A percentile compares a stretch with the other conserved stretches of the same genome.
These are phyloP conservation scores for Invenusta paracnida DNA, from an alignment of 2,888 invertebrate genomes.

Conservation along the genomic window DNA sequence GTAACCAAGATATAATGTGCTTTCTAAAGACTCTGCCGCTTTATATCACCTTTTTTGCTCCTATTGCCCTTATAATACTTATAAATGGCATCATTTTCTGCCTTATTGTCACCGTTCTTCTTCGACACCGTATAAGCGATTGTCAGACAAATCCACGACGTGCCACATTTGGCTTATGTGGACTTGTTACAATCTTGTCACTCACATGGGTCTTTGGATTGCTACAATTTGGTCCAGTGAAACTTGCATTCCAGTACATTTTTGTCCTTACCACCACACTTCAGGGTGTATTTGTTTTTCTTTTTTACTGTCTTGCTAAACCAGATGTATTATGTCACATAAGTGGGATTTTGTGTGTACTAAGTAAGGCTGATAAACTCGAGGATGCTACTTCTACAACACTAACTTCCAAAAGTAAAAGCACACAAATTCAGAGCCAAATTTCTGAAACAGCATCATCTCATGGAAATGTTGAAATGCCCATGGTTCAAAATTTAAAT, in stretches of 20 bases:
- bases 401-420: no score
- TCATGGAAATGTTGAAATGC: no score
- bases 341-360: background rate
- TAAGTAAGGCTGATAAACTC: no score
- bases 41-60: background rate
- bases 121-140: background rate
- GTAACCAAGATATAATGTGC: background rate
- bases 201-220: slow-evolving; percentile 6
- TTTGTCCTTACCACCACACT: background rate
- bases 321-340: background rate
- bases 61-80: background rate
- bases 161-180: background rate
- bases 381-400: no score
- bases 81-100: background rate
- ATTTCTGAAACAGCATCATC: no score
- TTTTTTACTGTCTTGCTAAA: background rate
- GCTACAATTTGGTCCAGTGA: background rate
- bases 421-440: no score
- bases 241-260: background rate
- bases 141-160: background rate
- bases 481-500: no score
- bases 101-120: background rate
- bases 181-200: background rate
- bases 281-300: slow-evolving; percentile 17
- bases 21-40: background rate